Evolutionary conservation across 2,113 vertebrate genomes (phyloP).

Genomic region (Cyrtonyx montezumae): DNA sequence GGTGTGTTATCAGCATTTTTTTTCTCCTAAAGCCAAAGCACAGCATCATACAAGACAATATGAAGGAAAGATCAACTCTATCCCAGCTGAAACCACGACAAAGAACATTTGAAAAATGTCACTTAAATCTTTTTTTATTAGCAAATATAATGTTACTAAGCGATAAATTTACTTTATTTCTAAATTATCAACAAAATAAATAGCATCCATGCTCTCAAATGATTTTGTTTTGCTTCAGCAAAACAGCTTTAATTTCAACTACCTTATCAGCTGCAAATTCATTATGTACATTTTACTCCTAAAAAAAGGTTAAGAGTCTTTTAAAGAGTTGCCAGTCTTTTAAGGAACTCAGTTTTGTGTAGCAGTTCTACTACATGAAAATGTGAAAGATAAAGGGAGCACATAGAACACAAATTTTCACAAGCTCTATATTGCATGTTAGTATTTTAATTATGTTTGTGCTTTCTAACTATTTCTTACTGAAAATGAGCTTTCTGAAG

Average conservation of each 20-base stretch:
- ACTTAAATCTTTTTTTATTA: neutral
- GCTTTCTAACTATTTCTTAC: neutral
- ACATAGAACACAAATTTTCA: neutral
- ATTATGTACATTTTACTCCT: neutral
- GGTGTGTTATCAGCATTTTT: neutral
- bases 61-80: neutral
- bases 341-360: neutral
- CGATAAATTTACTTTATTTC: neutral
- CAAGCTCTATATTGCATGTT: neutral
- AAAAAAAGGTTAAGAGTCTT: neutral
- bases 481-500: slow-evolving; percentile 36
- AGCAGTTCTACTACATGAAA: neutral
- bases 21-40: neutral
- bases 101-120: neutral
- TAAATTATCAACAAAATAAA: neutral
- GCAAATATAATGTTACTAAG: neutral
- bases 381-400: neutral
- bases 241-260: neutral
- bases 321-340: no score
- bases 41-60: neutral
- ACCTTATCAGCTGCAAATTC: neutral
- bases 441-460: neutral
- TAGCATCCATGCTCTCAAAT: neutral
- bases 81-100: neutral
- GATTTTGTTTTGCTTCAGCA: neutral